A percentile compares a stretch with the other conserved stretches of the same genome.
Conservation (phyloP, 2,888 invertebrate genomes). For the Mantis religiosa region DNA sequence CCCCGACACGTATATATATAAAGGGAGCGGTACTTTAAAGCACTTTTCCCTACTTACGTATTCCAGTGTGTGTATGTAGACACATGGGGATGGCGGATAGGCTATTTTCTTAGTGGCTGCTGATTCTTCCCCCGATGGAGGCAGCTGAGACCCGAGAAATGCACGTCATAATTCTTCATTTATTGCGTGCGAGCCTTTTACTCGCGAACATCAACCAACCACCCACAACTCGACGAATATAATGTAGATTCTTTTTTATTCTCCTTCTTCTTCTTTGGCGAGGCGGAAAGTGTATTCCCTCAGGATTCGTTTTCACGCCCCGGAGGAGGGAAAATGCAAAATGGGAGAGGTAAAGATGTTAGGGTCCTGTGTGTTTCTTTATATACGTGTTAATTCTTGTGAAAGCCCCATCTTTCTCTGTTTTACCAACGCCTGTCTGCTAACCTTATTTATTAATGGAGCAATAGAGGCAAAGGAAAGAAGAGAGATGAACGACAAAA, state of each 20-base stretch:
- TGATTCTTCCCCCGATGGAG: slow-evolving; percentile 1
- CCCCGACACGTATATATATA: neutral
- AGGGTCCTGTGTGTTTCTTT: slow-evolving; percentile 6
- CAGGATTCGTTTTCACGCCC: neutral
- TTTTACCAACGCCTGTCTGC: neutral
- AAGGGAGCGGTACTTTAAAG: slow-evolving; percentile 20
- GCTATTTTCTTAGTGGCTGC: slow-evolving; percentile 16
- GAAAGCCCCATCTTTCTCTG: slow-evolving; percentile 8
- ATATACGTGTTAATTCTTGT: slow-evolving; percentile 4
- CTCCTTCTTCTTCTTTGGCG: neutral
- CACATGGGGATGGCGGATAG: neutral
- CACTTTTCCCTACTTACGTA: slow-evolving; percentile 32
- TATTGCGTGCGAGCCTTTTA: slow-evolving; percentile 26
- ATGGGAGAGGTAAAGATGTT: neutral
- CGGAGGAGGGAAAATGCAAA: neutral
- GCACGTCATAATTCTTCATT: slow-evolving; percentile 33
- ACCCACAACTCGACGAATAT: neutral
- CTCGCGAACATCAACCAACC: slow-evolving; percentile 4
- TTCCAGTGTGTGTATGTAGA: slow-evolving; percentile 20
- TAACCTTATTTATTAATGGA: slow-evolving; percentile 8
- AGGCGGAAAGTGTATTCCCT: neutral
- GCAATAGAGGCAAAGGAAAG: neutral
- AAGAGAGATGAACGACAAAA: neutral
- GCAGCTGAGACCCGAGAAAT: slow-evolving; percentile 28
- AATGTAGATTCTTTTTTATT: slow-evolving; percentile 11